Base-by-base conservation (phyloP, 2,113 vertebrate species). In the Notiomystis cincta region DNA sequence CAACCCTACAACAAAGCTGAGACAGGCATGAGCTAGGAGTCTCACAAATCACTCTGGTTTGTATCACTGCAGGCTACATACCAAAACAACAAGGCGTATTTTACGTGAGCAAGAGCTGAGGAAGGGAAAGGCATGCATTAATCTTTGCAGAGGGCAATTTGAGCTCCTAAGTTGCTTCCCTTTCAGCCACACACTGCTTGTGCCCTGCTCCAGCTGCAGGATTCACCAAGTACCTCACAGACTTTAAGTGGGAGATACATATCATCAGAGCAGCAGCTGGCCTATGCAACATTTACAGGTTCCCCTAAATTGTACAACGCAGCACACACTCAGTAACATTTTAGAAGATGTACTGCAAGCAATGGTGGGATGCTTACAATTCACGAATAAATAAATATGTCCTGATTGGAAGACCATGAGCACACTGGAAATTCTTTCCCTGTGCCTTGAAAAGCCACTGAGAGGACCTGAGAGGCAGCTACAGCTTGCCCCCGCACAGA, bases 211-310 rank as follows among this genome's bases (percentile, higher is more conserved):
- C 62, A 75, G 42, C n/a, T 31, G 19, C 48, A 81, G 56, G 33
- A 66, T 64, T 66, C 51, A 71, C 37, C 45, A 73, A 21, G 18
- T 13, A 61, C 56, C 15, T 89, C 42, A 13, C 10, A 19, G 16
- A 67, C 40, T 87, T 70, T 19, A 61, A 61, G 33, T 6, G 20
- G 13, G 42, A 89, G 33, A 64, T 45, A 65, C 13, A 7, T 4
- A 19, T 27, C 22, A 73, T 1, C 0, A 0, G 5, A 73, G 67
- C 57, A 64, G 51, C 42, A 71, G 51, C 0, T 40, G 15, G 40
- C 22, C 65, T 54, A 23, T 13, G 67, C 24, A 70, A 17, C 47
- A 70, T n/a, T 57, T 66, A 66, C 3, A 11, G 4, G 47, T 67
- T 79, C 51, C 21, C n/a, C 42, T 90, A 30, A 58, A 82, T 11